Percentiles rank a stretch among this genome's conserved stretches.
Evolutionary conservation across 2,797 vertebrate genomes (phyloP).

Genomic region (Phaenicophaeus curvirostris): DNA sequence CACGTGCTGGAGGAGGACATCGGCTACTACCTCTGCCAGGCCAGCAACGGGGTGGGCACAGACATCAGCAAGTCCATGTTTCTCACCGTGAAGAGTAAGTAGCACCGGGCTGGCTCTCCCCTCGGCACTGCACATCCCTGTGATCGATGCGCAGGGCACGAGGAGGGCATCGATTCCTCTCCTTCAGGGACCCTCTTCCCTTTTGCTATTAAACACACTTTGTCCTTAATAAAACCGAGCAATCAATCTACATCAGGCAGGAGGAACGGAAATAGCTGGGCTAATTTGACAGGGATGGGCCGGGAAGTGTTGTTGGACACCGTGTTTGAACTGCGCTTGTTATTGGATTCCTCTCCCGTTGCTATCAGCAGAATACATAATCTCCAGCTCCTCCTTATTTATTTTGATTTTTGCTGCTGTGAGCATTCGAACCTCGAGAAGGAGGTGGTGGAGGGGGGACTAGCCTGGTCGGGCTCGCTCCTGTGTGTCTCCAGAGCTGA

Average conservation of each 20-base stretch:
- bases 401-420: neutral
- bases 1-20: slow-evolving; percentile 97
- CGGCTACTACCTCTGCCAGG: slow-evolving; percentile 97
- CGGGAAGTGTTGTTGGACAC: slow-evolving; percentile 15
- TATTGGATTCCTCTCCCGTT: slow-evolving; percentile 30
- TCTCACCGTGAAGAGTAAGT: slow-evolving; percentile 96
- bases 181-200: slow-evolving; percentile 74
- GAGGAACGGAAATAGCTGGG: slow-evolving; percentile 24
- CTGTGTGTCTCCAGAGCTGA: neutral
- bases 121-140: neutral
- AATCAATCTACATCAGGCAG: slow-evolving; percentile 78
- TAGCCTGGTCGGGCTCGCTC: rapidly evolving
- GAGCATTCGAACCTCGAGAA: neutral
- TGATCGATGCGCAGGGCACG: neutral
- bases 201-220: slow-evolving; percentile 83
- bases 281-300: slow-evolving; percentile 44
- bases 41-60: slow-evolving; percentile 96
- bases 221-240: slow-evolving; percentile 84
- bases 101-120: neutral
- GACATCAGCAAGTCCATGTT: slow-evolving; percentile 99
- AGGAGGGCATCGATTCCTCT: slow-evolving; percentile 52
- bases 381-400: neutral
- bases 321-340: neutral
- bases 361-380: neutral
- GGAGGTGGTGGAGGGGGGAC: neutral